Conservation (phyloP, 92 coral and sea anemone species). For the Isaurus tuberculatus region DNA sequence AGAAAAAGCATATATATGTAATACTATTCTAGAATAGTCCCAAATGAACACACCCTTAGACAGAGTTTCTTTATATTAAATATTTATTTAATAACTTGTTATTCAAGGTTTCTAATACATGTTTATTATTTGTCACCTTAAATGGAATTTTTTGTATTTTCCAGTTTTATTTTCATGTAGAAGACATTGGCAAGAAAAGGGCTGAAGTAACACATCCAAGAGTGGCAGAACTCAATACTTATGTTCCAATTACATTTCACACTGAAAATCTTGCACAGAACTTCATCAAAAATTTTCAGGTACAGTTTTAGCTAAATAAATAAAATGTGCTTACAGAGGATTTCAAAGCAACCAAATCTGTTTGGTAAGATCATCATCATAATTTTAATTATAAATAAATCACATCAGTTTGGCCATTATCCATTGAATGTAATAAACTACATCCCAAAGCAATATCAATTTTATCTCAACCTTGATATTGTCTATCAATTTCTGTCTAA, state of each 20-base stretch:
- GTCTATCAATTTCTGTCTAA: no score
- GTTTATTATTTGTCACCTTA: neutral
- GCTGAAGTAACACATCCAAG: conserved; percentile 88
- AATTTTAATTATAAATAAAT: no score
- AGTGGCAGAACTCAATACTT: conserved; percentile 92
- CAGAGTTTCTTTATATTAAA: neutral
- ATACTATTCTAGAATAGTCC: no score
- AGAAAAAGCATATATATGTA: no score
- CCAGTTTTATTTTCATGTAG: conserved; percentile 82
- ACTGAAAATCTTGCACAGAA: conserved; percentile 81
- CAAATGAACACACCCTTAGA: no score
- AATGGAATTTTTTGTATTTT: conserved; percentile 15
- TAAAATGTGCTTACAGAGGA: no score
- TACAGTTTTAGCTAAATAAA: neutral
- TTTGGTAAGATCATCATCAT: no score
- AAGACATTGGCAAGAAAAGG: conserved; percentile 92
- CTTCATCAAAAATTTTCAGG: conserved; percentile 88
- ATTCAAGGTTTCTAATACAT: neutral
- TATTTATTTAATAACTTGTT: neutral
- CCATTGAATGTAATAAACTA: no score
- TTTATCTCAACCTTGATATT: no score
- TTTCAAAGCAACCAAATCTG: no score
- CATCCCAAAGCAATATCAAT: no score
- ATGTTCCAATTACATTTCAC: conserved; percentile 83
- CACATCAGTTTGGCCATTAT: no score